phyloP scores from a whole-genome alignment of 1,140 invertebrate genomes.

The Bathynomus jamesi region DNA sequence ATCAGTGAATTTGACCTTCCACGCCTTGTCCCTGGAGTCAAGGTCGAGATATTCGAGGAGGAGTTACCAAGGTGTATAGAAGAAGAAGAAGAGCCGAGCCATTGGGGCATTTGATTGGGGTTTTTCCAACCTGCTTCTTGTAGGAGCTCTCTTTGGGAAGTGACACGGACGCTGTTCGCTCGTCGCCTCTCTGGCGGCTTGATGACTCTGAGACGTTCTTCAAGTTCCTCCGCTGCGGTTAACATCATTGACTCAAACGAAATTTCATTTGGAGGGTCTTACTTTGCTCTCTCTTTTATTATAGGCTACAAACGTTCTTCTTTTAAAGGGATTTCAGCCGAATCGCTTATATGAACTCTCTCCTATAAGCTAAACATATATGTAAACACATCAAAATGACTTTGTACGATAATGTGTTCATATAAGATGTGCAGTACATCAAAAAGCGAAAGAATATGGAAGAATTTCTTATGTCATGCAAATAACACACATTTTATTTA shows the following conservation, averaged over 20 bases:
- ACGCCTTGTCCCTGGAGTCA: background rate
- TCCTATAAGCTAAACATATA: no score
- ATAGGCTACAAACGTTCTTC: no score
- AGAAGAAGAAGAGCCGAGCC: slow-evolving; percentile 6
- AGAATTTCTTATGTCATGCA: no score
- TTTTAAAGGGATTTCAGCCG: no score
- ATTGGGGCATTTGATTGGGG: background rate
- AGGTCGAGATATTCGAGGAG: background rate
- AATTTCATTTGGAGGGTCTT: no score
- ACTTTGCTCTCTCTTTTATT: no score
- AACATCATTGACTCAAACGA: background rate
- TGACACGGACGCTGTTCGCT: slow-evolving; percentile 11
- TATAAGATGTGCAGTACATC: no score
- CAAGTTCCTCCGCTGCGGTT: slow-evolving; percentile 10
- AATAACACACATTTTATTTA: no score
- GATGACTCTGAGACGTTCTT: slow-evolving; percentile 5
- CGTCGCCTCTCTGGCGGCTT: slow-evolving; percentile 8
- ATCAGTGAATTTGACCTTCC: background rate
- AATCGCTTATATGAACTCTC: no score
- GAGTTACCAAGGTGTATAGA: background rate
- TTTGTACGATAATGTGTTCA: no score
- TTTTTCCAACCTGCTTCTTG: slow-evolving; percentile 15
- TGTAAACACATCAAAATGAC: no score
- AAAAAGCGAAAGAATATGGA: no score
- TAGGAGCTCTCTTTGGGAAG: slow-evolving; percentile 12